Percentiles rank a stretch among this genome's conserved stretches.
Evolutionary conservation across 2,888 invertebrate genomes (phyloP).

Genomic region (Parnassius apollo): DNA sequence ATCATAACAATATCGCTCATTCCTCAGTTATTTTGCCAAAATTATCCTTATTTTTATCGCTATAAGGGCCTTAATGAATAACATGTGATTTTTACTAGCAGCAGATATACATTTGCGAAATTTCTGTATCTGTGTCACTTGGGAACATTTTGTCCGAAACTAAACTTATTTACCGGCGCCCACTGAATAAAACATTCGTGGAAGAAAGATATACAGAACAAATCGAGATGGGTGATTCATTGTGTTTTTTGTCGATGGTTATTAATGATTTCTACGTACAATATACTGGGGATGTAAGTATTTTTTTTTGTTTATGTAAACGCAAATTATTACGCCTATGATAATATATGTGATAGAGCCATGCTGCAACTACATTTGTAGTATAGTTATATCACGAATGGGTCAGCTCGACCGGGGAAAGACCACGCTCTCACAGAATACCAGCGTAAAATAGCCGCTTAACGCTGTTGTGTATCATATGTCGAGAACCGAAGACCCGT

Average conservation of each 20-base stretch:
- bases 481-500: too few relatives aligned
- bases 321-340: not conserved
- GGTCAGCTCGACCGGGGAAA: too few relatives aligned
- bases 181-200: slow-evolving; percentile 56
- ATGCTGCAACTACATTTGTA: too few relatives aligned
- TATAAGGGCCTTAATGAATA: slow-evolving; percentile 28
- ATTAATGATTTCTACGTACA: slow-evolving; percentile 38
- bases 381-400: too few relatives aligned
- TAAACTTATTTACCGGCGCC: slow-evolving; percentile 71
- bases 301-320: slow-evolving; percentile 26
- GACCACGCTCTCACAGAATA: too few relatives aligned
- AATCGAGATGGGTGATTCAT: slow-evolving; percentile 49
- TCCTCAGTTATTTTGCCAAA: not conserved
- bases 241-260: slow-evolving; percentile 44
- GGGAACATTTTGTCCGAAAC: slow-evolving; percentile 78
- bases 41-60: not conserved
- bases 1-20: slow-evolving; percentile 34
- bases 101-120: slow-evolving; percentile 42
- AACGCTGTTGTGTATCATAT: too few relatives aligned
- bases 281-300: slow-evolving; percentile 30
- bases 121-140: slow-evolving; percentile 67
- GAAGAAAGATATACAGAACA: slow-evolving; percentile 42
- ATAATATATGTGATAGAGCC: too few relatives aligned
- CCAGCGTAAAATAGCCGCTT: too few relatives aligned
- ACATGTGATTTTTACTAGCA: not conserved